phyloP scores from a whole-genome alignment of 1,140 invertebrate genomes.

The Heterodera schachtii region DNA sequence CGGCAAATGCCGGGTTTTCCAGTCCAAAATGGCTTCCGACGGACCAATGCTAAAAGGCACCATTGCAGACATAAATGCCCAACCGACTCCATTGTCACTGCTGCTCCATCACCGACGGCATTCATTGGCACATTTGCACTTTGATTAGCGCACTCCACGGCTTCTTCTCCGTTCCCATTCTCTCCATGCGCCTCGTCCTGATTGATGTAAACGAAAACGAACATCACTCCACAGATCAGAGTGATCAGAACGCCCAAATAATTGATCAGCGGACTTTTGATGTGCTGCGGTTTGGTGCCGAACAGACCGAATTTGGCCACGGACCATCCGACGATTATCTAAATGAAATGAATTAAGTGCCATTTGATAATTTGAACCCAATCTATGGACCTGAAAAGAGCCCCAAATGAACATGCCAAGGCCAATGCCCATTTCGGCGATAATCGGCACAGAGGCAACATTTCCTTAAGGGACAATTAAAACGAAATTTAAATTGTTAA shows the following conservation, averaged over 20 bases:
- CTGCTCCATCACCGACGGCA: neutral
- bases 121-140: slow-evolving; percentile 9
- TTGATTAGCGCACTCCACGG: neutral
- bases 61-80: too few relatives aligned
- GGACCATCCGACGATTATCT: slow-evolving; percentile 61
- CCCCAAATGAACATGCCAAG: slow-evolving; percentile 47
- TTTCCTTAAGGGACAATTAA: slow-evolving; percentile 16
- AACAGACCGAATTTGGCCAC: slow-evolving; percentile 62
- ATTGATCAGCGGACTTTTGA: slow-evolving; percentile 48
- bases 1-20: too few relatives aligned
- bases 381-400: slow-evolving; percentile 30
- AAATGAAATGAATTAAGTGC: slow-evolving; percentile 15
- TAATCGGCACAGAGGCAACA: slow-evolving; percentile 37
- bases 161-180: neutral
- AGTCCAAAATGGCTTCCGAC: too few relatives aligned
- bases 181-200: slow-evolving; percentile 8
- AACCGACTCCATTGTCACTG: neutral
- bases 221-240: slow-evolving; percentile 55
- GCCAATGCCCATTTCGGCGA: slow-evolving; percentile 40
- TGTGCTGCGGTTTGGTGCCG: slow-evolving; percentile 49
- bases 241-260: slow-evolving; percentile 56
- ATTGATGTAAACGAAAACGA: slow-evolving; percentile 50
- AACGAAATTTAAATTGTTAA: neutral
- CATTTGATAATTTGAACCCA: neutral
- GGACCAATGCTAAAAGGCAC: too few relatives aligned